Evolutionary conservation across 2,888 invertebrate species (phyloP), one percentile per base, ranked within the genome.

Genomic region (Neoitamus cyanurus): DNA sequence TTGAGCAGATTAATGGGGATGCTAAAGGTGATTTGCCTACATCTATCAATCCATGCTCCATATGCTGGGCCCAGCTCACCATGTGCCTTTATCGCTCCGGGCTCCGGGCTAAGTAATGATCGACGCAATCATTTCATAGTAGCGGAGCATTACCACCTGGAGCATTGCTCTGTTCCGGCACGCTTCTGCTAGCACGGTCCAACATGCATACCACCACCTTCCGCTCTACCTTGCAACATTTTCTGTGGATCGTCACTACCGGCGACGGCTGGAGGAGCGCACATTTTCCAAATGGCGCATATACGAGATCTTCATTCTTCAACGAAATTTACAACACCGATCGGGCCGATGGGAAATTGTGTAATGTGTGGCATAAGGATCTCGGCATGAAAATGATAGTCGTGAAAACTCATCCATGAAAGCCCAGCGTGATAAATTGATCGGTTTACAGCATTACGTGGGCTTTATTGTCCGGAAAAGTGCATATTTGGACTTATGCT

Each of bases 321-420:
- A 42, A 42, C 13, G 28, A 42, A 77, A 77, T 77, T 77, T 77
- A 77, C 77, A 46, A 77, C 42, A 77, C 37, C 30, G 77, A 77
- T 77, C n/a, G 46, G 77, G 20, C 42, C 42, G 37, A 77, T 77
- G 77, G 77, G 46, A 77, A 77, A 46, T 77, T 77, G 77, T 77
- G 77, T 46, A 77, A 77, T 46, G 15, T 46, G n/a, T 42, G 37
- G 77, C 42, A 42, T 77, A 77, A 77, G 77, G 77, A 77, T 42
- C 77, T 77, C 77, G 13, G 42, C 77, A 77, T 77, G 77, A 77
- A 77, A 77, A 42, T 42, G 77, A 42, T 42, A 77, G 46, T 77
- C 77, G 77, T 77, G 77, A 77, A 77, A 77, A 77, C 30, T 77
- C 77, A 77, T 77, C 77, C 77, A 77, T 77, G 77, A 77, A 77